phyloP scores from a whole-genome alignment of 2,888 invertebrate species.

The Lamellibrachia columna region DNA sequence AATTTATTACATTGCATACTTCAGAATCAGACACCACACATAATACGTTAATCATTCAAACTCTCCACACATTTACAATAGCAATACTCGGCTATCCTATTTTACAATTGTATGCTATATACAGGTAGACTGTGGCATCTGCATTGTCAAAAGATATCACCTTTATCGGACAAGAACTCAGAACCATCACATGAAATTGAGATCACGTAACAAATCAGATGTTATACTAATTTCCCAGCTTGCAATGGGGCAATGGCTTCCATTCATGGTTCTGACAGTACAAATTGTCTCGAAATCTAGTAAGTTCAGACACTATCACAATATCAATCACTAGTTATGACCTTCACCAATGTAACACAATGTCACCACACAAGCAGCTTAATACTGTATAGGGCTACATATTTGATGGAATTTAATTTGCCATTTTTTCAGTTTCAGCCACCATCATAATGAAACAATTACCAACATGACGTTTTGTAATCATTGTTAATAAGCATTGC shows the following conservation, averaged over 20 bases:
- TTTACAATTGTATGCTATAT: not conserved
- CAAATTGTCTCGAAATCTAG: not conserved
- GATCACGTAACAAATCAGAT: not conserved
- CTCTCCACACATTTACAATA: not conserved
- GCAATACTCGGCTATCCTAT: not conserved
- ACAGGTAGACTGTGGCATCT: not conserved
- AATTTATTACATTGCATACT: not conserved
- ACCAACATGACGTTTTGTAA: too few species aligned
- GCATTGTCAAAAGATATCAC: not conserved
- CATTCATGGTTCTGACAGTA: not conserved
- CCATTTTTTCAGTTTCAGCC: too few species aligned
- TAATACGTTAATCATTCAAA: not conserved
- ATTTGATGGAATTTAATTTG: too few species aligned
- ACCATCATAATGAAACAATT: too few species aligned
- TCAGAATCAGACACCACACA: conserved; percentile 5
- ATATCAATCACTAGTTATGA: not conserved
- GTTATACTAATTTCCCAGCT: not conserved
- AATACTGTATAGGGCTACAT: too few species aligned
- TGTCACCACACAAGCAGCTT: too few species aligned
- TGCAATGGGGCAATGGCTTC: not conserved
- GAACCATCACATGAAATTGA: not conserved
- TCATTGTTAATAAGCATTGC: too few species aligned
- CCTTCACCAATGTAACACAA: not conserved
- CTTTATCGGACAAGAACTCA: not conserved
- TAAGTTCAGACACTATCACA: not conserved